Evolutionary conservation across 2,113 vertebrate species (phyloP).

Genomic region (Penelope pileata): DNA sequence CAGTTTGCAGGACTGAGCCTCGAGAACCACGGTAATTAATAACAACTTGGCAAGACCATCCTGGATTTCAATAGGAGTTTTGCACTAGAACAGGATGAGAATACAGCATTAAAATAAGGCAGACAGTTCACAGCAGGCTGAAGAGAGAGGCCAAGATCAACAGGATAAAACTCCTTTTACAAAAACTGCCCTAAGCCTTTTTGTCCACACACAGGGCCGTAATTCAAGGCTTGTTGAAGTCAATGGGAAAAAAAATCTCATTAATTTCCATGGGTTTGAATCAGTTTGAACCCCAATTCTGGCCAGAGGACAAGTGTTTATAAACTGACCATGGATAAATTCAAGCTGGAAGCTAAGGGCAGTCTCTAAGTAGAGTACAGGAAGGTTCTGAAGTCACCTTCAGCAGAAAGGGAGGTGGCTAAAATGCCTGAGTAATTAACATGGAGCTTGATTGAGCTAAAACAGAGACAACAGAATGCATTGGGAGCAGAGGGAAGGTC

Average conservation of each 20-base stretch:
- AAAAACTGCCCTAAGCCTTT: conserved; percentile 59
- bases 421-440: conserved; percentile 10
- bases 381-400: conserved; percentile 22
- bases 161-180: conserved; percentile 66
- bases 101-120: conserved; percentile 60
- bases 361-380: not conserved
- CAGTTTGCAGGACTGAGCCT: conserved; percentile 51
- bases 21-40: conserved; percentile 55
- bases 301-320: conserved; percentile 44
- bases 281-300: conserved; percentile 41
- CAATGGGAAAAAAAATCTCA: conserved; percentile 38
- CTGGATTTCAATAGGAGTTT: conserved; percentile 54
- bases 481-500: not conserved
- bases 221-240: conserved; percentile 49
- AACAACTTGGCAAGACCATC: conserved; percentile 34
- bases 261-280: conserved; percentile 60
- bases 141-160: conserved; percentile 64
- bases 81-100: conserved; percentile 46
- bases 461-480: not conserved
- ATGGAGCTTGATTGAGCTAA: not conserved
- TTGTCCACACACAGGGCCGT: conserved; percentile 52
- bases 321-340: conserved; percentile 7
- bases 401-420: not conserved
- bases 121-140: conserved; percentile 68
- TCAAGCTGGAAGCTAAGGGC: conserved; percentile 21